Conservation (phyloP, 2,888 invertebrate genomes). For the Mongoloraphidia duomilia region DNA sequence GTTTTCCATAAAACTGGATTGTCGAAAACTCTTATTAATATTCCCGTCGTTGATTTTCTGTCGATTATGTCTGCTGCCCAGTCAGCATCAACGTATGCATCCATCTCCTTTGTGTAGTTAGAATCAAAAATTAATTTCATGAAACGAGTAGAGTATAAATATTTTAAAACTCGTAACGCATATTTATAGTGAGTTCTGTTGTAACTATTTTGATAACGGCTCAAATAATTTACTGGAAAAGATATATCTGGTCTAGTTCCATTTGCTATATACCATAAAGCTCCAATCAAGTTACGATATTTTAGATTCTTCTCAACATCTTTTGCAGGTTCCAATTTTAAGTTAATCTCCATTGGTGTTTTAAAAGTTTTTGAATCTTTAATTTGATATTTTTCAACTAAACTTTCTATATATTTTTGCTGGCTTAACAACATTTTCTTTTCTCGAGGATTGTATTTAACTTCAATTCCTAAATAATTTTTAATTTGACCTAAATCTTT, state of each 20-base stretch:
- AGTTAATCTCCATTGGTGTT: background rate
- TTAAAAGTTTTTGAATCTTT: background rate
- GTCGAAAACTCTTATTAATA: conserved; percentile 6
- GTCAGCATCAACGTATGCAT: conserved; percentile 8
- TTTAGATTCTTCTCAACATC: no score
- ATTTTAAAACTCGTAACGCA: no score
- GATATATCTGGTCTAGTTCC: no score
- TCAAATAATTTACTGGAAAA: no score
- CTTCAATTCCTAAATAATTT: no score
- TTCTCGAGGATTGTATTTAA: no score
- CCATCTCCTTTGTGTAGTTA: background rate
- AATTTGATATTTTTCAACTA: background rate
- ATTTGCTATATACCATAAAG: no score
- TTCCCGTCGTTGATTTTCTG: conserved; percentile 8
- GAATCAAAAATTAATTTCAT: background rate
- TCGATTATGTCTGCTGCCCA: conserved; percentile 7
- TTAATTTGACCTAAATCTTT: background rate
- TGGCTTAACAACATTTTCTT: background rate
- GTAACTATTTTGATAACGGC: background rate
- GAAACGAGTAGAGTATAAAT: background rate
- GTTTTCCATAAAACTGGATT: conserved; percentile 8
- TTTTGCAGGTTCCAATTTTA: no score
- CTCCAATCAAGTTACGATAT: no score
- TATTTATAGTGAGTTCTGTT: background rate
- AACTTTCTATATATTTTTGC: background rate